phyloP scores from a whole-genome alignment of 2,888 invertebrate genomes.

The Drosophila prostipennis region DNA sequence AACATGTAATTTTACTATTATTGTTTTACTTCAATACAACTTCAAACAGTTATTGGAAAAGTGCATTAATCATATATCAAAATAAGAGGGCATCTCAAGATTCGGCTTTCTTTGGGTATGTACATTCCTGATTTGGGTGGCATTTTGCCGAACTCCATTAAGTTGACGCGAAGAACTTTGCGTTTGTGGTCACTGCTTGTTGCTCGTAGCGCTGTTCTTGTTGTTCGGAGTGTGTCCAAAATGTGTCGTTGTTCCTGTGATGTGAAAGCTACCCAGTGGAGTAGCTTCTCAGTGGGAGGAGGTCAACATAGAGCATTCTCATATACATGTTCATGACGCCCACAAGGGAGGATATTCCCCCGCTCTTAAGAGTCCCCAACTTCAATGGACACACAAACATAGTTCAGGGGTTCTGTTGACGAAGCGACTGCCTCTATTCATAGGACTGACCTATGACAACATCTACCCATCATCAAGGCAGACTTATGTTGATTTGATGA shows the following conservation, averaged over 20 bases:
- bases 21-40: too few relatives aligned
- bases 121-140: conserved; percentile 27
- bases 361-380: conserved; percentile 4
- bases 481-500: conserved; percentile 20
- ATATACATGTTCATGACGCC: conserved; percentile 23
- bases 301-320: conserved; percentile 4
- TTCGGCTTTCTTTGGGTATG: neutral
- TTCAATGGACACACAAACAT: conserved; percentile 5
- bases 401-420: neutral
- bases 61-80: too few relatives aligned
- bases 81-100: too few relatives aligned
- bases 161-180: conserved; percentile 79
- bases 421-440: conserved; percentile 9
- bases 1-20: too few relatives aligned
- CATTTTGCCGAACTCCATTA: conserved; percentile 74
- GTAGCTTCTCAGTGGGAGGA: neutral
- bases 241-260: conserved; percentile 54
- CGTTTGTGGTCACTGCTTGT: conserved; percentile 62
- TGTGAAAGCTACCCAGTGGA: conserved; percentile 19
- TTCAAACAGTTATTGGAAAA: too few relatives aligned
- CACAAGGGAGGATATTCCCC: neutral
- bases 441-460: conserved; percentile 13
- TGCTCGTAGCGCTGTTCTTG: conserved; percentile 19
- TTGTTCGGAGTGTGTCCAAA: conserved; percentile 49
- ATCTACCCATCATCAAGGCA: neutral